Conservation (phyloP, 2,888 invertebrate species). For the Junonia oenone region DNA sequence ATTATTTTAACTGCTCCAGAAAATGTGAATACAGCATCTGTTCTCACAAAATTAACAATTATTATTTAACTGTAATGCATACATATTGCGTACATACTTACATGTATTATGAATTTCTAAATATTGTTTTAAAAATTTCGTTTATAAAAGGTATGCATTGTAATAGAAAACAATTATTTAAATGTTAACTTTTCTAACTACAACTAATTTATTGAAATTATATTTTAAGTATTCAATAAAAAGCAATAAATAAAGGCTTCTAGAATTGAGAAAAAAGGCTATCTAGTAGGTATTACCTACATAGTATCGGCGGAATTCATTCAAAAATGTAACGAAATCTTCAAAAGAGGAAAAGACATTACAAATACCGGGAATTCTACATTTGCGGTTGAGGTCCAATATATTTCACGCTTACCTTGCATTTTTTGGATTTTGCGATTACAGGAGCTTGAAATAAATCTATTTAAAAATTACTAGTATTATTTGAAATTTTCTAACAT, state of each 20-base stretch:
- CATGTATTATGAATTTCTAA: neutral
- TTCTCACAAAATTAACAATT: neutral
- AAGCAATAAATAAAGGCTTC: neutral
- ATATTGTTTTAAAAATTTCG: neutral
- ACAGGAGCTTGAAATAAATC: no score
- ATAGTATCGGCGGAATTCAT: neutral
- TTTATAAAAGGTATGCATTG: no score
- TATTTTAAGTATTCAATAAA: no score
- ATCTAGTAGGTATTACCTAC: neutral
- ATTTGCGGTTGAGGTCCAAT: neutral
- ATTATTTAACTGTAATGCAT: neutral
- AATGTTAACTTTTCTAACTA: no score
- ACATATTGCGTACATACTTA: neutral
- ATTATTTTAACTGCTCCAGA: neutral
- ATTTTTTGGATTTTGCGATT: no score
- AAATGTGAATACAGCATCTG: neutral
- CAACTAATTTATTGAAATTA: no score
- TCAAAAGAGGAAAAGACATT: neutral
- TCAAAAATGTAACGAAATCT: neutral
- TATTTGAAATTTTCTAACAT: no score
- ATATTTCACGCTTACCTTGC: neutral
- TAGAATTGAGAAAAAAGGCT: neutral
- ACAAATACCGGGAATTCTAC: neutral
- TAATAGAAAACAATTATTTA: no score
- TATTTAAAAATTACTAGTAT: no score